Conservation (phyloP, 2,797 vertebrate species). For the Artibeus lituratus region DNA sequence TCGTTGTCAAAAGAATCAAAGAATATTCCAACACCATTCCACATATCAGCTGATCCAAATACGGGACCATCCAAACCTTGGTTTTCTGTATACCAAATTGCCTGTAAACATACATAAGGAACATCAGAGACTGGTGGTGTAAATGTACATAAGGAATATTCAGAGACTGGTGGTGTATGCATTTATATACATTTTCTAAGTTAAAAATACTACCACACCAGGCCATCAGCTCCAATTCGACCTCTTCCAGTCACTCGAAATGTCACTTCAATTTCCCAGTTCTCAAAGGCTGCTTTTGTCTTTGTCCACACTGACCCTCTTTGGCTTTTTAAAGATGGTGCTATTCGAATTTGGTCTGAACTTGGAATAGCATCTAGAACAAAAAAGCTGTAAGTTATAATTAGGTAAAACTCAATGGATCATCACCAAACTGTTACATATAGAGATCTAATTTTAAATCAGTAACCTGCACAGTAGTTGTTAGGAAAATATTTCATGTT, state of each 20-base stretch:
- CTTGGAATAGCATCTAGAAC: constrained; percentile 96
- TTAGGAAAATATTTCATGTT: background rate
- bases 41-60: constrained; percentile 93
- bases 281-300: constrained; percentile 86
- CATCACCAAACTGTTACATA: background rate
- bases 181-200: background rate
- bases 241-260: constrained; percentile 96
- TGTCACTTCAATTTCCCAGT: constrained; percentile 95
- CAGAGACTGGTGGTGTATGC: background rate
- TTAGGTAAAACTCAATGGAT: constrained; percentile 37
- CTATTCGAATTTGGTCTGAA: constrained; percentile 95
- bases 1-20: constrained; percentile 99
- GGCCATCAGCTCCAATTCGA: constrained; percentile 94
- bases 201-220: constrained; percentile 84
- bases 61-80: constrained; percentile 96
- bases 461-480: background rate
- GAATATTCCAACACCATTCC: constrained; percentile 96
- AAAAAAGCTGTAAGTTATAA: constrained; percentile 47
- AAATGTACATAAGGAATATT: background rate
- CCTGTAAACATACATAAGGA: constrained; percentile 80
- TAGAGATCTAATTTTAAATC: background rate
- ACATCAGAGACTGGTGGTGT: background rate
- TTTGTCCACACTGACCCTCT: constrained; percentile 95
- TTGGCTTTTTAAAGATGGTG: constrained; percentile 95
- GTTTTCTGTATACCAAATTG: constrained; percentile 91